Base-by-base conservation (phyloP, 2,888 invertebrate genomes). In the Octodonta nipae region DNA sequence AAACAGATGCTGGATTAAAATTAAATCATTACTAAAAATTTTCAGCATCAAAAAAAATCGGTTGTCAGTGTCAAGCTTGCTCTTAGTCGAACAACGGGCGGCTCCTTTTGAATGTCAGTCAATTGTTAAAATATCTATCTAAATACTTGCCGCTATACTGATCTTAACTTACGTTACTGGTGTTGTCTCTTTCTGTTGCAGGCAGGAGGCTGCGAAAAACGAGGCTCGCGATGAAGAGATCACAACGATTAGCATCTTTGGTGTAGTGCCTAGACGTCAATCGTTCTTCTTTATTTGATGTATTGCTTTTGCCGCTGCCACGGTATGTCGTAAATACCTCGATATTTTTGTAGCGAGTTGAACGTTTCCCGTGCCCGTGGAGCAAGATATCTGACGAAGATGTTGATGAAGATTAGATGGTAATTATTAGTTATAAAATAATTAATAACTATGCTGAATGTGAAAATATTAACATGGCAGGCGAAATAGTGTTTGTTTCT, bases 71-170 rank as follows among this genome's bases (percentile, higher is more conserved):
- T 48, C 48, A 46, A 37, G 40, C 44, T 38, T 43, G 43, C 48
- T 47, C 47, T 46, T 45, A 44, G 45, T 13, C 40, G 47, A 49
- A 45, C 47, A 46, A 44, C 41, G 32, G 49, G 50, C 52, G 52
- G 52, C 50, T 33, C 44, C 52, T 53, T 26, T 53, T 53, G 51
- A 51, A 42, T 50, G 51, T 53, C 52, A 53, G 45, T 53, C 52
- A 53, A 53, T 51, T 50, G 52, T 51, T 53, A 51, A 53, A 51
- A 51, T 51, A 53, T 53, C 52, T 48, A 51, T 53, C 48, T 51
- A 51, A 53, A 53, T 53, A 51, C 48, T 47, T 44, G 43, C 46
- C 22, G 22, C 22, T 22, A 22, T 22, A 10, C 22, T 11, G 22
- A 22, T 22, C 22, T 22, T 11, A 11, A 11, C 22, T 22, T 22